phyloP scores from a whole-genome alignment of 2,113 vertebrate species.

The Mixornis gularis region DNA sequence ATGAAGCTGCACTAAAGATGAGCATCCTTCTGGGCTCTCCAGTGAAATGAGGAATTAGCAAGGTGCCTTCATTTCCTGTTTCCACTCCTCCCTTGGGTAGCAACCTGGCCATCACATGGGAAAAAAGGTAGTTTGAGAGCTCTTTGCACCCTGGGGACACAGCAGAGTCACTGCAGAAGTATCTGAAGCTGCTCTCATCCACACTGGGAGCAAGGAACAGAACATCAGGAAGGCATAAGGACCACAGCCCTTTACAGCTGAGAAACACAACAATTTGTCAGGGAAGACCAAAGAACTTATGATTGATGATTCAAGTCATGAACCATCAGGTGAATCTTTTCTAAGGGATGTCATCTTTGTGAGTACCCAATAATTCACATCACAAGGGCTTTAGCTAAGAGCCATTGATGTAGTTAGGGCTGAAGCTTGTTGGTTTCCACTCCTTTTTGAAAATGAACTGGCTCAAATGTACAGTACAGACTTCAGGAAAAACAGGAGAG shows the following conservation, averaged over 20 bases:
- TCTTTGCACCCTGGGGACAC: background rate
- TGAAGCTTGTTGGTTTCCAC: background rate
- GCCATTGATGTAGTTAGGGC: background rate
- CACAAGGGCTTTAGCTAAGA: background rate
- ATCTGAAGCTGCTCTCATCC: background rate
- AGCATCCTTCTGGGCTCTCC: background rate
- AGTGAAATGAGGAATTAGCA: accelerated
- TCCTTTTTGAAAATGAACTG: background rate
- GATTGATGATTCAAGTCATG: background rate
- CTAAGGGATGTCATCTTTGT: background rate
- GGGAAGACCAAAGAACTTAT: background rate
- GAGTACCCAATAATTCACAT: background rate
- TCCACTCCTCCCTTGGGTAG: background rate
- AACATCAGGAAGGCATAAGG: background rate
- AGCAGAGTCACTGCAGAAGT: background rate
- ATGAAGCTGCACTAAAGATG: background rate
- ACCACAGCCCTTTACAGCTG: background rate
- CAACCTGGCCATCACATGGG: background rate
- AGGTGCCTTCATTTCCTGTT: background rate
- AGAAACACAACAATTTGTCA: background rate
- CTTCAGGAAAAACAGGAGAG: background rate
- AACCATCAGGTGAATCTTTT: background rate
- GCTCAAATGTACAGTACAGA: background rate
- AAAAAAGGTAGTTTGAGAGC: background rate
- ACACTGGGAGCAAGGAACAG: background rate